These are phyloP conservation scores for Microcebus lehilahytsara DNA, from an alignment of 2,113 vertebrate species.

Conservation along the genomic window DNA sequence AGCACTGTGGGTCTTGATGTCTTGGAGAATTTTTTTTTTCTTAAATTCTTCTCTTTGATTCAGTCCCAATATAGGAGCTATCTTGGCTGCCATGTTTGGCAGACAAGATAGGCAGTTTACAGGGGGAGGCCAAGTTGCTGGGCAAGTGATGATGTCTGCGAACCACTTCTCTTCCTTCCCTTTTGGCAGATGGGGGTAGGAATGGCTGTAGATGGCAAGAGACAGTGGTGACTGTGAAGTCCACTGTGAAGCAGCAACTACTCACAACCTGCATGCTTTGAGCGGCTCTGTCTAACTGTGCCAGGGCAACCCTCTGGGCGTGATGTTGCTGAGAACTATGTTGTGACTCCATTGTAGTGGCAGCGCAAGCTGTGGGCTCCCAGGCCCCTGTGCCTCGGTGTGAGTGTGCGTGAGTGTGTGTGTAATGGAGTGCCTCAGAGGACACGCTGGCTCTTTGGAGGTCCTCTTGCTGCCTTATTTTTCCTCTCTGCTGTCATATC, in stretches of 20 bases:
- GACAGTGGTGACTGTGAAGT: neutral
- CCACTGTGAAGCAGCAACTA: neutral
- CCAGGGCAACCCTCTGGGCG: neutral
- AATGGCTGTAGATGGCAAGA: neutral
- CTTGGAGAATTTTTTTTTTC: neutral
- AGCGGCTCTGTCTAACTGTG: neutral
- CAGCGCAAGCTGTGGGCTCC: neutral
- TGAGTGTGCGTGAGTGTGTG: neutral
- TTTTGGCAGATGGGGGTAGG: neutral
- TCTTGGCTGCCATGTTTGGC: neutral
- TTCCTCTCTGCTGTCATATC: neutral
- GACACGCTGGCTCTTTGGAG: neutral
- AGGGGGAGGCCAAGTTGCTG: neutral
- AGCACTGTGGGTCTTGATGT: constrained; percentile 58
- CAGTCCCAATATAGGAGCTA: neutral
- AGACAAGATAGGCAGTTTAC: neutral
- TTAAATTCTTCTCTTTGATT: constrained; percentile 35
- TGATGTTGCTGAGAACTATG: neutral
- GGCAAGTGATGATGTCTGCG: neutral
- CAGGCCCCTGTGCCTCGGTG: neutral
- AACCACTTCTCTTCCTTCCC: neutral
- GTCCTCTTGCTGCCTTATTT: neutral
- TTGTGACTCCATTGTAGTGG: neutral
- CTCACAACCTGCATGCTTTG: neutral
- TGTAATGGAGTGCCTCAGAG: neutral